Conservation (phyloP, 1,140 invertebrate genomes). For the silkworm (Bombyx mori) region DNA sequence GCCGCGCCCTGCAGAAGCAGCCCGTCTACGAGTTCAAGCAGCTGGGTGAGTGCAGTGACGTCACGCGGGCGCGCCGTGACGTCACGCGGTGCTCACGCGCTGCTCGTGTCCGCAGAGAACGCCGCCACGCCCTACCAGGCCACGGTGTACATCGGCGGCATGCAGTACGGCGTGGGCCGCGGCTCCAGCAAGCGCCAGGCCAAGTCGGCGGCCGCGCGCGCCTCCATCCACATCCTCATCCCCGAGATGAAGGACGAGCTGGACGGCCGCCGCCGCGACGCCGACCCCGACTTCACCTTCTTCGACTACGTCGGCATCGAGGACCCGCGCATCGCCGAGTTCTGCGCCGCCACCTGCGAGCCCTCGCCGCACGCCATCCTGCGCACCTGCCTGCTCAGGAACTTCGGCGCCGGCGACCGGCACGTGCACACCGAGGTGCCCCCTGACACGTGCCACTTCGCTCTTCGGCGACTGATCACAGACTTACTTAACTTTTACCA, state of each 20-base stretch:
- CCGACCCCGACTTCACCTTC: slow-evolving; percentile 66
- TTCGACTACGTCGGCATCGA: slow-evolving; percentile 95
- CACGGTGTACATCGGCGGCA: slow-evolving; percentile 91
- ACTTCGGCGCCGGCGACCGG: slow-evolving; percentile 92
- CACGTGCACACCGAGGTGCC: slow-evolving; percentile 88
- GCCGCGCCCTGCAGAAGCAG: slow-evolving; percentile 93
- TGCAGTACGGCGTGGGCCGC: slow-evolving; percentile 93
- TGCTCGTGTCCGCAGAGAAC: slow-evolving; percentile 78
- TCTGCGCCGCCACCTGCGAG: slow-evolving; percentile 95
- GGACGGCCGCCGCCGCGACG: slow-evolving; percentile 20
- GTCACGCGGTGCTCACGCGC: neutral
- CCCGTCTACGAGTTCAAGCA: slow-evolving; percentile 94
- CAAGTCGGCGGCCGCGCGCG: slow-evolving; percentile 91
- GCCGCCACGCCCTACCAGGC: slow-evolving; percentile 94
- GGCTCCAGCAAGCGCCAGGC: slow-evolving; percentile 96
- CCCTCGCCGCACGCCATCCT: slow-evolving; percentile 95
- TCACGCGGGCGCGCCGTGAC: slow-evolving; percentile 10
- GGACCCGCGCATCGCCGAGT: slow-evolving; percentile 93
- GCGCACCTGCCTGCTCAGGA: slow-evolving; percentile 92
- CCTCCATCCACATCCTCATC: slow-evolving; percentile 93
- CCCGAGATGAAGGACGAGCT: slow-evolving; percentile 88
- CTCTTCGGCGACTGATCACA: neutral
- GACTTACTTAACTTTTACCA: neutral
- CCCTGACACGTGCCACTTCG: neutral
- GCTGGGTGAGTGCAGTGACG: slow-evolving; percentile 74